Base-by-base conservation (phyloP, 2,888 invertebrate genomes). In the Danaus chrysippus region DNA sequence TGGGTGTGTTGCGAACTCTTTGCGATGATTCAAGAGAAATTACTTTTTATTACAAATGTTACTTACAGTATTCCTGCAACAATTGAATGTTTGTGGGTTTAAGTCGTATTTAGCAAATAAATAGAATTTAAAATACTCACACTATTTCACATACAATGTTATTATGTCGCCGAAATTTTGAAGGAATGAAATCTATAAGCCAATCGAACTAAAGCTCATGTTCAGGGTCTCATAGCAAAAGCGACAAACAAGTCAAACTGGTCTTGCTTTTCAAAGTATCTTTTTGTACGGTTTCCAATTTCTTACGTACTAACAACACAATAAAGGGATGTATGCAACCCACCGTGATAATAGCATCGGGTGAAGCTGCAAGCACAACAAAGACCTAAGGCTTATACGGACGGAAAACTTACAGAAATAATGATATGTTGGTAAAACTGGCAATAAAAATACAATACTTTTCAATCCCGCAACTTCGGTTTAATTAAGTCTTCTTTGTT, bases 281-380 rank as follows among this genome's bases (percentile, higher is more conserved):
- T 76, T 80, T 79, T 76, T 81, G 76, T 77, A 76, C 68, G 75
- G 75, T 78, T 79, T 84, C 78, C 77, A 82, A 86, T 84, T 84
- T 81, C 80, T 82, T 81, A 79, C 77, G 75, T 75, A 78, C 77
- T 82, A 83, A 82, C 79, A 81, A 78, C 75, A 72, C 76, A 76
- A 77, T 77, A 75, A 73, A 65, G 78, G 77, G 76, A 75, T 74
- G 72, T 76, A 78, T 73, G 81, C 78, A 76, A 72, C 74, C 73
- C 71, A 80, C 76, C 78, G 79, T 79, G 78, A 82, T 84, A 82
- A 82, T 82, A 73, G 74, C 74, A 69, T 70, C 68, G 73, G 72
- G 72, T 74, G 77, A 73, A 73, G 64, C 70, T 67, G 66, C 67
- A 42, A 55, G 57, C 54, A 54, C 41, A 54, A 68, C 71, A 67